These are phyloP conservation scores for Pseudochirops cupreus DNA, from an alignment of 2,797 vertebrate species.

Conservation along the genomic window DNA sequence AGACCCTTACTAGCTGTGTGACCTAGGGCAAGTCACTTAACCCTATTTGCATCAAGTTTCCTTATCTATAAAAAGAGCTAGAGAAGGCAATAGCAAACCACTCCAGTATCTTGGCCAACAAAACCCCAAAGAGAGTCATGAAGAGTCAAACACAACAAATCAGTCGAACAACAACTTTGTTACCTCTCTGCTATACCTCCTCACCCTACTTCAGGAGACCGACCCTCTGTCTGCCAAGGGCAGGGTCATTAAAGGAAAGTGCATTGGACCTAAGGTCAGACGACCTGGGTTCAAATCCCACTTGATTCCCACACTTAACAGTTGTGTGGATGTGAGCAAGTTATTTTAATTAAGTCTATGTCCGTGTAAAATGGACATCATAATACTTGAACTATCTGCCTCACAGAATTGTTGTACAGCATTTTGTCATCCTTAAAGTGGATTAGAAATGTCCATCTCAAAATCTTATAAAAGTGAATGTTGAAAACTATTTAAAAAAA, in stretches of 20 bases:
- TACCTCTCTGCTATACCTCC: background rate
- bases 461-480: too few species aligned
- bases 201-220: background rate
- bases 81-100: background rate
- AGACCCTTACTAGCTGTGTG: background rate
- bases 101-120: background rate
- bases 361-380: background rate
- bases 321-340: background rate
- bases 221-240: background rate
- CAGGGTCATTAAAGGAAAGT: background rate
- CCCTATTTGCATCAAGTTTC: background rate
- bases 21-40: background rate
- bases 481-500: too few species aligned
- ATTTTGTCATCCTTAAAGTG: background rate
- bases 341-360: background rate
- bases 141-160: background rate
- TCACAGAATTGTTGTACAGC: background rate
- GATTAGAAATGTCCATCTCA: background rate
- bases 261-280: background rate
- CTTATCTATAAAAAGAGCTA: background rate
- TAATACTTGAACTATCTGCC: background rate
- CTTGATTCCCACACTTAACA: background rate
- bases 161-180: background rate
- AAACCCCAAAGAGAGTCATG: background rate
- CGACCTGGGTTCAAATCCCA: background rate